phyloP scores from a whole-genome alignment of 2,888 invertebrate species.

The Agriotes lineatus region DNA sequence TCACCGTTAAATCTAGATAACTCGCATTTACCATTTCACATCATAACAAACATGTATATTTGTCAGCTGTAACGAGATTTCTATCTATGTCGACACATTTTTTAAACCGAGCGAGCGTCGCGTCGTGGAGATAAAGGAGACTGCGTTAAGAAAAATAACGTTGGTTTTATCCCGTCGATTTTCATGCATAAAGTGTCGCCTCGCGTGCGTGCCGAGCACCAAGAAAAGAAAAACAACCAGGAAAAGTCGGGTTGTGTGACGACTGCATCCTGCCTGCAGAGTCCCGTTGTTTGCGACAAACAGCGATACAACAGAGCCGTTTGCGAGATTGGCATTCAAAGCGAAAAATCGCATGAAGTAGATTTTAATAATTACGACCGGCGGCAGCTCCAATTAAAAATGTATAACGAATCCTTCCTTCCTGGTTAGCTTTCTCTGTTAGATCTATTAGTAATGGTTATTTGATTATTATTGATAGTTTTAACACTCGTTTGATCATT shows the following conservation, averaged over 20 bases:
- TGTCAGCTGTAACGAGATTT: neutral
- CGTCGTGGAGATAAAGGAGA: too few species aligned
- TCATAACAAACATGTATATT: neutral
- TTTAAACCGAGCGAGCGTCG: too few species aligned
- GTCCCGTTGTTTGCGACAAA: too few species aligned
- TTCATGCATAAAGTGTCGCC: neutral
- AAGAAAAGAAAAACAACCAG: neutral
- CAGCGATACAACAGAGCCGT: too few species aligned
- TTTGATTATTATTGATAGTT: slow-evolving; percentile 4
- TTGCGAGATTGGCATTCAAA: too few species aligned
- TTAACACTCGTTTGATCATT: neutral
- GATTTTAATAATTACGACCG: neutral
- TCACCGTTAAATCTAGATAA: slow-evolving; percentile 1
- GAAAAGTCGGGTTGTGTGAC: too few species aligned
- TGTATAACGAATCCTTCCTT: slow-evolving; percentile 12
- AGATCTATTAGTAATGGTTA: slow-evolving; percentile 3
- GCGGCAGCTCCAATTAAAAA: neutral
- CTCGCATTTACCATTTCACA: neutral
- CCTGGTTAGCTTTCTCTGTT: slow-evolving; percentile 14
- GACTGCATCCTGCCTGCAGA: too few species aligned
- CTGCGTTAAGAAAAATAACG: too few species aligned
- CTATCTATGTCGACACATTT: too few species aligned
- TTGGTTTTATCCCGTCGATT: neutral
- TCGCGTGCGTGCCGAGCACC: neutral
- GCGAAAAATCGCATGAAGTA: too few species aligned